Percentiles rank a stretch among this genome's conserved stretches.
These are phyloP conservation scores for Sarcoramphus papa DNA, from an alignment of 2,797 vertebrate genomes.

Conservation along the genomic window DNA sequence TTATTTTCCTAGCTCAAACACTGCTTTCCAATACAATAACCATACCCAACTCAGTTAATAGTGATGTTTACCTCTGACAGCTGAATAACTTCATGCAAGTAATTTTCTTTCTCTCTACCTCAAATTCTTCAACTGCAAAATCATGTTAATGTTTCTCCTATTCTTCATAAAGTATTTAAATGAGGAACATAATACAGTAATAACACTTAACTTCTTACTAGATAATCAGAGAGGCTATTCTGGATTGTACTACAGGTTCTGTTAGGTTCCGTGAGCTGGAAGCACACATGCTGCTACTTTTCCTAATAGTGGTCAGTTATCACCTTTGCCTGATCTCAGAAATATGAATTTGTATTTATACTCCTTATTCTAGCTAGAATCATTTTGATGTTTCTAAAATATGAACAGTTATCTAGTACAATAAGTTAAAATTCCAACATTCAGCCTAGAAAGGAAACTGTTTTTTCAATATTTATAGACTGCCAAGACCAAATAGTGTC, in stretches of 20 bases:
- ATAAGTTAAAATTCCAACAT: not conserved
- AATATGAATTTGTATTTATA: not conserved
- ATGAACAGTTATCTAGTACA: not conserved
- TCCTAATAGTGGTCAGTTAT: not conserved
- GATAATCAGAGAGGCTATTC: not conserved
- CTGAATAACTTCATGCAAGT: not conserved
- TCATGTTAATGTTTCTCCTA: not conserved
- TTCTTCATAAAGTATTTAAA: not conserved
- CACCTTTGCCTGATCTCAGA: not conserved
- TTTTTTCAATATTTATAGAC: slow-evolving; percentile 18
- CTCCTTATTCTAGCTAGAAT: not conserved
- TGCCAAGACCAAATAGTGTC: not conserved
- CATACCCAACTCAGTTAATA: not conserved
- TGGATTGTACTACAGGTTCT: not conserved
- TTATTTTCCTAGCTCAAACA: not conserved
- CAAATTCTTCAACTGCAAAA: not conserved
- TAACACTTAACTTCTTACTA: not conserved
- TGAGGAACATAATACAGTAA: not conserved
- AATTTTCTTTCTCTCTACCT: not conserved
- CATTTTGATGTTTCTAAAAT: not conserved
- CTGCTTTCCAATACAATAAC: not conserved
- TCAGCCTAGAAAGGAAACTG: not conserved
- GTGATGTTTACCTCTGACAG: not conserved
- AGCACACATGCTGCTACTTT: not conserved
- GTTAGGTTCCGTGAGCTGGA: not conserved